Conservation (phyloP, 2,113 vertebrate species). For the Pseudorectes ferrugineus region DNA sequence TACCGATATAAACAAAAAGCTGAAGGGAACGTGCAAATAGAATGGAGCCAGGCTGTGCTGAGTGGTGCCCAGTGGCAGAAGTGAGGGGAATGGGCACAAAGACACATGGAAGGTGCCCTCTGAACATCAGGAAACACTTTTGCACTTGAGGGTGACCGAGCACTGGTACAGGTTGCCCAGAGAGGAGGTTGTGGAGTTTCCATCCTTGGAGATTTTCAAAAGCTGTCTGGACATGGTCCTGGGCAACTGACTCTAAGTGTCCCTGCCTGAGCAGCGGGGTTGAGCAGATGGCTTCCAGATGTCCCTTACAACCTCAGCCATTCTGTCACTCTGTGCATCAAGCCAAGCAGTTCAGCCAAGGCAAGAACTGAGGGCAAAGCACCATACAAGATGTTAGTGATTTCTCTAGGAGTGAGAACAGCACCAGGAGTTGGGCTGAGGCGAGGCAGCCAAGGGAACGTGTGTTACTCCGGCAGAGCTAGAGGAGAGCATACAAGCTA, state of each 20-base stretch:
- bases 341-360: neutral
- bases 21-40: fast-evolving
- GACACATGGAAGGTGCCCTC: fast-evolving
- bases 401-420: neutral
- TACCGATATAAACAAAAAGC: fast-evolving
- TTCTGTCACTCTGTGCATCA: neutral
- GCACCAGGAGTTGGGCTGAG: neutral
- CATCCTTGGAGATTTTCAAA: neutral
- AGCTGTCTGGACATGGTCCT: neutral
- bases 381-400: too few relatives aligned
- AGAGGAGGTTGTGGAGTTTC: neutral
- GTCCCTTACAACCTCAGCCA: neutral
- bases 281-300: too few relatives aligned
- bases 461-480: neutral
- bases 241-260: too few relatives aligned
- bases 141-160: fast-evolving
- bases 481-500: neutral
- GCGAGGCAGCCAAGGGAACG: neutral
- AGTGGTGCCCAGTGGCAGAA: fast-evolving
- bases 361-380: neutral
- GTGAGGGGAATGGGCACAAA: neutral
- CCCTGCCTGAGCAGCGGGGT: neutral
- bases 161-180: neutral
- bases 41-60: too few relatives aligned
- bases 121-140: neutral